Base-by-base conservation (phyloP, 2,113 vertebrate genomes). In the Coreoperca whiteheadi region DNA sequence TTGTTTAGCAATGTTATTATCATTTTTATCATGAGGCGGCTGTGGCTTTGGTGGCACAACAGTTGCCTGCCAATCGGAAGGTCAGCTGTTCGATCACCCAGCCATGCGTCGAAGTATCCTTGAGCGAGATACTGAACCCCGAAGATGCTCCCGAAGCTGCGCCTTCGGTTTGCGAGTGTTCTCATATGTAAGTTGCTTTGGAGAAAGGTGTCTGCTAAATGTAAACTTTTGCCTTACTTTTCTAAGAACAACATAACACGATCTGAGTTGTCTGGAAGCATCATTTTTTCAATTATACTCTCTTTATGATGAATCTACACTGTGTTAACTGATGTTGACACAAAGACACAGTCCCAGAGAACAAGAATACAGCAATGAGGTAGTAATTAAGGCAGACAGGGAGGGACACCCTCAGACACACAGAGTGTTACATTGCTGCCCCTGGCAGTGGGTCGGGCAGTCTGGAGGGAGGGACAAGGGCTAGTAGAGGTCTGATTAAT, bases 401-500 rank as follows among this genome's bases (percentile, higher is more conserved):
- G 25, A 41, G 16, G n/a, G 53, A 67, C 54, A 23, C 48, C 6
- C 20, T 18, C 25, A 56, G 77, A 79, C 37, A 4, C 64, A 2
- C 73, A 48, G 5, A 23, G 61, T 54, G 65, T 90, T 56, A 82
- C 89, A 46, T 86, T 68, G 88, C 84, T 81, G 89, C 78, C 41
- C 18, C 48, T 74, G 67, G 79, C 84, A 85, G 70, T 74, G 76
- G 80, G 84, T 74, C 81, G 73, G 88, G 64, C 74, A 51, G 88
- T 82, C 83, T 83, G 84, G 78, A 82, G 88, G 91, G 88, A 85
- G 82, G 74, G 77, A 32, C 73, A 0, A 2, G 67, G 89, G 63
- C 53, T 67, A 85, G 72, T 69, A 18, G 60, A 60, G 61, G 28
- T 59, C 83, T 96, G 94, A 96, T 95, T 96, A 95, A 96, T 95